These are phyloP conservation scores for Lycocerus yunnanus DNA, from an alignment of 2,888 invertebrate species.

Conservation along the genomic window DNA sequence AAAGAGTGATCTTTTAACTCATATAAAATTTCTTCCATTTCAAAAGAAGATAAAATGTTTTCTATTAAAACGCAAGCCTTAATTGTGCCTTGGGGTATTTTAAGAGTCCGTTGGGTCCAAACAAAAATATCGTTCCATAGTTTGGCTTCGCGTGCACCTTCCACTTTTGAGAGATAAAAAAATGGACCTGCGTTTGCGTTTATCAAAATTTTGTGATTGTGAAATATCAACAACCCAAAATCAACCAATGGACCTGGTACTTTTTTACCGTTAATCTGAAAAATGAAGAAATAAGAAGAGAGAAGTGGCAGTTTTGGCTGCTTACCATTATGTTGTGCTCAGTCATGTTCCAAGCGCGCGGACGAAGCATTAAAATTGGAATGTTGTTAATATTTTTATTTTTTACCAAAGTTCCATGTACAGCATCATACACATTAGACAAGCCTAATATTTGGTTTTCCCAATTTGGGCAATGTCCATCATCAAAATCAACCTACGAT, in stretches of 20 bases:
- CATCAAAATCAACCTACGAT: slow-evolving; percentile 64
- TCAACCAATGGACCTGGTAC: slow-evolving; percentile 71
- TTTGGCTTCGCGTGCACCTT: slow-evolving; percentile 66
- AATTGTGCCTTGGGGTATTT: slow-evolving; percentile 65
- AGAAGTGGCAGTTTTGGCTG: not conserved
- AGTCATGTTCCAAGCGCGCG: slow-evolving; percentile 76
- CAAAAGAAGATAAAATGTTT: slow-evolving; percentile 70
- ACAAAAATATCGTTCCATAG: slow-evolving; percentile 73
- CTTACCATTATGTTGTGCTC: slow-evolving; percentile 67
- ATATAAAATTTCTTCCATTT: slow-evolving; percentile 71
- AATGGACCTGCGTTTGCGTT: slow-evolving; percentile 66
- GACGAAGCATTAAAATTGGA: slow-evolving; percentile 69
- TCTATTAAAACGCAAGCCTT: slow-evolving; percentile 75
- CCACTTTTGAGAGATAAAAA: slow-evolving; percentile 74
- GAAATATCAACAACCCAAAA: slow-evolving; percentile 69
- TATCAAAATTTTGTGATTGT: slow-evolving; percentile 62
- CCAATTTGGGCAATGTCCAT: slow-evolving; percentile 77
- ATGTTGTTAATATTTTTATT: slow-evolving; percentile 60
- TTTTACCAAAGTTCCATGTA: slow-evolving; percentile 59
- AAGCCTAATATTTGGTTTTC: slow-evolving; percentile 67
- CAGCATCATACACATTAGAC: slow-evolving; percentile 63
- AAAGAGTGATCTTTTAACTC: slow-evolving; percentile 68
- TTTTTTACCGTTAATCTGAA: slow-evolving; percentile 63
- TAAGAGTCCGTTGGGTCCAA: slow-evolving; percentile 63
- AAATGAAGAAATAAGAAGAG: slow-evolving; percentile 15